Base-by-base conservation (phyloP, 2,113 vertebrate species). In the Xiphophorus hellerii region DNA sequence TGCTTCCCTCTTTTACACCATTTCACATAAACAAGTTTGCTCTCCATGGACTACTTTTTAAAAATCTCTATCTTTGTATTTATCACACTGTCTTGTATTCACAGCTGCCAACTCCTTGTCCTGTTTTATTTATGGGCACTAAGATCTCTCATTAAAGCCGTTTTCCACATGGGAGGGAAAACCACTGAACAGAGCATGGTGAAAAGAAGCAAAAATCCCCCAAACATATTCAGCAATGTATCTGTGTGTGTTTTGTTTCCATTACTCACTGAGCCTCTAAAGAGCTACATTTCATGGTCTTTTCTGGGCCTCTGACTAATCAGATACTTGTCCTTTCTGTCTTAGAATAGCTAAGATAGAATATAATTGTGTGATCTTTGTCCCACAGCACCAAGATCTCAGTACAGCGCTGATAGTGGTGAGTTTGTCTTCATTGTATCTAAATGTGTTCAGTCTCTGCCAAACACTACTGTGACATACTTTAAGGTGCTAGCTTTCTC, bases 351-450 rank as follows among this genome's bases (percentile, higher is more conserved):
- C 30, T 5, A 20, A 37, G 1, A 64, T 66, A 27, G 35, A 4
- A 6, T 69, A 9, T 84, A 69, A 77, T 51, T 27, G 0, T 60
- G 5, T 83, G 13, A 65, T 81, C 31, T 88, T 77, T 82, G 14
- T 86, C 74, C 94, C 75, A 80, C 94, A 99, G 97, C 97, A 90
- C 96, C 96, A 44, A 94, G 94, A 30, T 95, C 92, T 0, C 96
- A 96, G 76, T 98, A 96, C 93, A 94, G 96, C 81, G 92, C 94
- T 0, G 97, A 98, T 84, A 97, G 94, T 0, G 97, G 98, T 99
- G 94, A 90, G 97, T 96, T 72, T 13, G 31, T 62, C 5, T 30
- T 71, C 25, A 13, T 61, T 37, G 11, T 62, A 1, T 61, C 44
- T n/a, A 29, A 28, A 27, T 22, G 29, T 12, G 3, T 51, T 35